Base-by-base conservation (phyloP, 2,113 vertebrate genomes). In the Ceyx cyanopectus region DNA sequence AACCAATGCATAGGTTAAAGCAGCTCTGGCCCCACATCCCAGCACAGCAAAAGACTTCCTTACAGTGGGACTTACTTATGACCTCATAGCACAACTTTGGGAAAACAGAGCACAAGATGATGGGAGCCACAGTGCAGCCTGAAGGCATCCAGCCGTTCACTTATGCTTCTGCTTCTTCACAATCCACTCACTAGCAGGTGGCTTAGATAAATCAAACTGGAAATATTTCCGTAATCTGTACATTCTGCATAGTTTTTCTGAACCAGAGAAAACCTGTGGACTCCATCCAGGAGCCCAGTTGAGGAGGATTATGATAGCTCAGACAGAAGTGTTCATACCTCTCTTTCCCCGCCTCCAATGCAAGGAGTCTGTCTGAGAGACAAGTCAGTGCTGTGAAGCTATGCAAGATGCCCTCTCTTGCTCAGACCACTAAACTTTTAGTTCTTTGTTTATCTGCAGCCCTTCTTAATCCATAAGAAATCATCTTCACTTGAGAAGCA, bases 1-100 rank as follows among this genome's bases (percentile, higher is more conserved):
- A 75, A 6, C 18, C 0, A 0, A 1, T 9, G 19, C 3, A 4
- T 5, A 13, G 50, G 27, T 51, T 14, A 60, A 63, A 66, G 32
- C 56, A 92, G 17, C 17, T 68, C 17, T 34, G 51, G 74, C 41
- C 54, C 43, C 8, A 0, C 1, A 10, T 56, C n/a, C 77, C 61
- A 19, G 15, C 45, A 12, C 62, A 76, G 81, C 41, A 72, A 46
- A 41, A 74, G 61, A 73, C 50, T 4, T 84, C 41, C 58, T 81
- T 69, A 34, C 45, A 24, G 69, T 18, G 32, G 83, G 22, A 26
- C 32, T 82, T 1, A 0, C 12, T 34, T 77, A 17, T 4, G 4
- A 14, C 50, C 73, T 61, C 2, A 0, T 26, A 79, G 50, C 66
- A 70, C 54, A 79, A n/a, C 46, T 65, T 10, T 40, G 46, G 34